Percentiles rank a stretch among this genome's conserved stretches.
Evolutionary conservation across 2,113 vertebrate species (phyloP).

Genomic region (Dicentrarchus labrax): DNA sequence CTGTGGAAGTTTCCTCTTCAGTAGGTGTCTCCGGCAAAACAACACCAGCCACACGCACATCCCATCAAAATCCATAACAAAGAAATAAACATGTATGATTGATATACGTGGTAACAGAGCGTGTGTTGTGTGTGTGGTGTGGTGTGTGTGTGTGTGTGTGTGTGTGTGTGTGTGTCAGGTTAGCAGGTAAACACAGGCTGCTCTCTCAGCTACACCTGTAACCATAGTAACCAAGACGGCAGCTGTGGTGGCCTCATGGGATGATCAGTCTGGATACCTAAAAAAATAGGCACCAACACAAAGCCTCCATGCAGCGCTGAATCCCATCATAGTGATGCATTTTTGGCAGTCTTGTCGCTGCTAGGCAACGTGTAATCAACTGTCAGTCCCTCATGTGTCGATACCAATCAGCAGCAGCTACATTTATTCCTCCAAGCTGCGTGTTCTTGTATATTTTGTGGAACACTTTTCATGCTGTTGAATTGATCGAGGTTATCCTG

Average conservation of each 20-base stretch:
- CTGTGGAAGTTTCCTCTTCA: too few relatives aligned
- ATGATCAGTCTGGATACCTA: constrained; percentile 1
- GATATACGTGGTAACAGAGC: too few relatives aligned
- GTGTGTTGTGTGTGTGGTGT: too few relatives aligned
- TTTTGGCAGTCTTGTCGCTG: constrained; percentile 22
- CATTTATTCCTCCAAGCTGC: neutral
- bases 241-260: neutral
- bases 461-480: too few relatives aligned
- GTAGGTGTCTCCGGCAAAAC: too few relatives aligned
- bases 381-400: neutral
- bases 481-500: too few relatives aligned
- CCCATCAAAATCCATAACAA: too few relatives aligned
- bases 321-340: constrained; percentile 27
- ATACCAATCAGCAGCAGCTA: neutral
- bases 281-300: neutral
- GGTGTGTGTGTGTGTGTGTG: neutral
- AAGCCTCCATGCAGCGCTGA: constrained; percentile 17
- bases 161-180: neutral
- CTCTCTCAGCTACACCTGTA: constrained; percentile 14
- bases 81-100: neutral
- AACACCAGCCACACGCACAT: too few relatives aligned
- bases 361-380: constrained; percentile 26
- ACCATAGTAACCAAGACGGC: constrained; percentile 30
- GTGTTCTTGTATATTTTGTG: neutral
- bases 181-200: neutral